Evolutionary conservation across 2,797 vertebrate species (phyloP), one percentile per base, ranked within the genome.

Genomic region (Sandelia bainsii): DNA sequence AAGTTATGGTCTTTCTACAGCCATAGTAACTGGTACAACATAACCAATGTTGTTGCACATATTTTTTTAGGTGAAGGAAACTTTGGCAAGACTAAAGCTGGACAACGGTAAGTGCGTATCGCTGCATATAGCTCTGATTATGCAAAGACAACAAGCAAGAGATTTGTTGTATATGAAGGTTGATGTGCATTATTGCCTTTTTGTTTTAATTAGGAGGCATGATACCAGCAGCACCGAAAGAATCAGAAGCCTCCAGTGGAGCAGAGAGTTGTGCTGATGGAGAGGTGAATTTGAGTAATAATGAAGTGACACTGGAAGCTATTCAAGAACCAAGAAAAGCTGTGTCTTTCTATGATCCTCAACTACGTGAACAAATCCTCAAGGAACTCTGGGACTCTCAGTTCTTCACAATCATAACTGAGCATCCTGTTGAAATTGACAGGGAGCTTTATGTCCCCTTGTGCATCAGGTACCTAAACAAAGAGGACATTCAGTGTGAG

Each of bases 341-440:
- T 0, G 65, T 93, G 56, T 95, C 94, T 22, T 94, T 94, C 79
- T 94, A 95, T 9, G 90, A 93, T 27, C 84, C 88, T 3, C 87
- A 92, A 22, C 80, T 89, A n/a, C 93, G 91, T 40, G 95, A 95
- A 54, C 64, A 94, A 45, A 93, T 94, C 39, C 87, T 94, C 39
- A 94, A 93, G 79, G 94, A 96, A 59, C 87, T 95, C 56, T 93
- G 92, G 90, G 90, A 93, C 82, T 93, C 93, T 34, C 93, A 94
- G 83, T 95, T 94, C 82, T 96, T 96, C 76, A 93, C 95, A 0
- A 56, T 95, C 23, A 89, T 94, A 63, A 93, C 91, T 4, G 93
- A 95, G 62, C 89, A 91, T 57, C 81, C 85, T 1, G 83, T 93
- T 12, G 85, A 93, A 25, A 92, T 95, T 3, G 90, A 92, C 6